Evolutionary conservation across 2,113 vertebrate species (phyloP), one percentile per base, ranked within the genome.

Genomic region (Scomber scombrus): DNA sequence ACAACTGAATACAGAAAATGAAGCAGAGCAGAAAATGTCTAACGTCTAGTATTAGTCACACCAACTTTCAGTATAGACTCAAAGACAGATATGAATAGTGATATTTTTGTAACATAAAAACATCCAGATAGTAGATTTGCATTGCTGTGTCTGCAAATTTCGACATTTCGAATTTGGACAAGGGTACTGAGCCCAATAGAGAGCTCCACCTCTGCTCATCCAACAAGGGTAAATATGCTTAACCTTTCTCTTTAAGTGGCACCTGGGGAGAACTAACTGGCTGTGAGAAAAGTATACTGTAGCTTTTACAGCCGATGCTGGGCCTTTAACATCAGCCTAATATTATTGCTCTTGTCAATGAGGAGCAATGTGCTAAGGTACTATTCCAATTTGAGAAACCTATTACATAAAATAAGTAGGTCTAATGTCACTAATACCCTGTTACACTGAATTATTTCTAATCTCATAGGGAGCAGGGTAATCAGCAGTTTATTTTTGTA

Each of bases 181-280:
- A 56, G 58, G 21, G 50, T 3, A 34, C 29, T 43, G 16, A 50
- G 71, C 23, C 72, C 57, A 74, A 58, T 57, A 76, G 68, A 72
- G 57, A 49, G 54, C 23, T 70, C 54, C 12, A 34, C 40, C 58
- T 77, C 54, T 61, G 61, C 60, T 75, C 65, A 74, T 80, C 54
- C 49, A 74, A 47, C 50, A 9, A 11, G 46, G 69, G 56, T 78
- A 85, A 74, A 75, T 74, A 78, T 52, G 26, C 54, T 21, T 78
- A 74, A 70, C 56, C 69, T 71, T 68, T 18, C 21, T 16, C 71
- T 79, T 80, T 57, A 78, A 90, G 46, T 71, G 62, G 62, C 54
- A 80, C 73, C 66, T 62, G n/a, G 58, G 85, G 85, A 84, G 49
- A 71, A 51, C 23, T 81, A 68, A 82, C 64, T 55, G 60, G 47